Evolutionary conservation across 2,113 vertebrate species (phyloP).

Genomic region (Setophaga kirtlandii): DNA sequence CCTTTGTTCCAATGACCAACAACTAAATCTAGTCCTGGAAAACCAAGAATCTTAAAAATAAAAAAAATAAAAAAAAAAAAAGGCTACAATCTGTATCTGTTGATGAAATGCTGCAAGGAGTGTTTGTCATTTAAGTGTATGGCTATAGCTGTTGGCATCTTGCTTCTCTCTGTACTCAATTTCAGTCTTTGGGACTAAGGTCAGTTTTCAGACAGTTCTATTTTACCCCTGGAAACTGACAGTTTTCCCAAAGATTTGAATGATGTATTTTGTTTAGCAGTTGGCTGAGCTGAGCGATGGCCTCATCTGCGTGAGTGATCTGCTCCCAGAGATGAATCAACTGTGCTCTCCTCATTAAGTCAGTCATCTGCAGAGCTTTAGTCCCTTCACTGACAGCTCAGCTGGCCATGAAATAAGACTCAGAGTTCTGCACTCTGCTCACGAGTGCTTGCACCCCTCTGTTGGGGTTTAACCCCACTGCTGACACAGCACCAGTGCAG

Average conservation of each 20-base stretch:
- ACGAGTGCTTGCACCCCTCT: not conserved
- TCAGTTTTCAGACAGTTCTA: not conserved
- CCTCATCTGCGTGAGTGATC: not conserved
- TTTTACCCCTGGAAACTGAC: not conserved
- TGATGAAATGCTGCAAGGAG: not conserved
- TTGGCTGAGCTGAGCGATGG: not conserved
- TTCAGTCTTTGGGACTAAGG: not conserved
- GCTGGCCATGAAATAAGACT: not conserved
- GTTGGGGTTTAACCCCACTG: not conserved
- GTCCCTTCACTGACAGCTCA: not conserved
- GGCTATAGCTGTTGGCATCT: not conserved
- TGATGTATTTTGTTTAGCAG: not conserved
- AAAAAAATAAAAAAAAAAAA: not conserved
- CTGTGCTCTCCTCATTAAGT: not conserved
- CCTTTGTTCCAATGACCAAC: not conserved
- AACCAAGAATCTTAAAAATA: not conserved
- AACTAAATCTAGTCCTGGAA: not conserved
- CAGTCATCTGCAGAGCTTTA: not conserved
- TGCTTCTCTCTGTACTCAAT: not conserved
- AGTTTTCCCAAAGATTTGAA: not conserved
- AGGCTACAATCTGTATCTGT: not conserved
- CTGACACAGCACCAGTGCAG: not conserved
- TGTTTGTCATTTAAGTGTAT: not conserved
- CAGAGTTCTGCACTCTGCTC: not conserved
- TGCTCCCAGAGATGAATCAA: not conserved